A percentile compares a stretch with the other conserved stretches of the same genome.
Conservation (phyloP, 2,888 invertebrate genomes). For the Halictus quadricinctus region DNA sequence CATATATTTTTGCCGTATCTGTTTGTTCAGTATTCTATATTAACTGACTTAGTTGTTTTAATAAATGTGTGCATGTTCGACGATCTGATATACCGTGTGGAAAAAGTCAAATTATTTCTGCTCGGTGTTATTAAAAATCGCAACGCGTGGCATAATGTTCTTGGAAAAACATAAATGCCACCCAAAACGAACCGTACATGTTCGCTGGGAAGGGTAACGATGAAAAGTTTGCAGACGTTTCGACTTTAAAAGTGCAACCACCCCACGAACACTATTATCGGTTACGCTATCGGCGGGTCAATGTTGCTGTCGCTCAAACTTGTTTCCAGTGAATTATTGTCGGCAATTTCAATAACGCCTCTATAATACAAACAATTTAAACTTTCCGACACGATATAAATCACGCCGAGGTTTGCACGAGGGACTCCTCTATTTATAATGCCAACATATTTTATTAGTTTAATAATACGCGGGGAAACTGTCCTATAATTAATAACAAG, state of each 20-base stretch:
- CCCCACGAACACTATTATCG: not conserved
- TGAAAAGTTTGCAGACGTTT: not conserved
- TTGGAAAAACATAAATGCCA: no score
- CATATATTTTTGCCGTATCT: no score
- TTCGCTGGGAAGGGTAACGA: not conserved
- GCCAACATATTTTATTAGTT: not conserved
- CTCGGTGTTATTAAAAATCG: no score
- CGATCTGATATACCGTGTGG: no score
- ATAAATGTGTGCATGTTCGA: no score
- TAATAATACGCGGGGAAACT: not conserved
- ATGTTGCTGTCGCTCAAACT: not conserved
- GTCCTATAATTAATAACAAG: not conserved
- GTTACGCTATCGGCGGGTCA: not conserved
- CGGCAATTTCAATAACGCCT: not conserved
- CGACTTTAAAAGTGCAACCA: not conserved
- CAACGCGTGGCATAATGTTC: no score
- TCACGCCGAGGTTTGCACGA: not conserved
- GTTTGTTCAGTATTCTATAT: no score
- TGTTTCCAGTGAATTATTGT: not conserved
- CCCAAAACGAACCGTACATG: no score
- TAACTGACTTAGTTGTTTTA: no score
- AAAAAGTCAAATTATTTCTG: no score
- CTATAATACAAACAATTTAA: not conserved
- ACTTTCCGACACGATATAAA: not conserved
- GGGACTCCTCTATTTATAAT: not conserved